Conservation (phyloP, 2,797 vertebrate genomes). For the Neosilurus mollespiculum region DNA sequence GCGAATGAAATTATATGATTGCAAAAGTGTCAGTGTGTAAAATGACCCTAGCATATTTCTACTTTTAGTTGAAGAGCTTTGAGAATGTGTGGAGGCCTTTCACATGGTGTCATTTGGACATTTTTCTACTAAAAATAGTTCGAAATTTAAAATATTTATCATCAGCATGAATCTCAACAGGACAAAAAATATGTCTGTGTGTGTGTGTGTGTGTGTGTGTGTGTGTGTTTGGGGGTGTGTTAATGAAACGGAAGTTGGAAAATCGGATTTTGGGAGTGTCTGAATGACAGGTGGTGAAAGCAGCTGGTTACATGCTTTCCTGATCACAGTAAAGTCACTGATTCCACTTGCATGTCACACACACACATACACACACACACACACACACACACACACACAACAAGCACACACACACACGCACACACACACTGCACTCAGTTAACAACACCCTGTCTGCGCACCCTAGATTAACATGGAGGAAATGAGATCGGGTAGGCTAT, state of each 20-base stretch:
- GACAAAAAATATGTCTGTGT: not conserved
- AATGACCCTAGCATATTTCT: not conserved
- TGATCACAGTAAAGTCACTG: not conserved
- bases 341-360: no score
- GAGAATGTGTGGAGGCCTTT: not conserved
- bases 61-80: not conserved
- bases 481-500: constrained; percentile 7
- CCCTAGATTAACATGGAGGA: constrained; percentile 8
- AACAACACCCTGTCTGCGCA: not conserved
- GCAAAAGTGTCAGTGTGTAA: not conserved
- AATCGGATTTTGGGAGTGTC: constrained; percentile 13
- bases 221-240: not conserved
- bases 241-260: constrained; percentile 11
- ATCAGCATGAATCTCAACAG: not conserved
- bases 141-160: not conserved
- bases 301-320: constrained; percentile 20
- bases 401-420: not conserved
- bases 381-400: constrained; percentile 16
- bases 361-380: not conserved
- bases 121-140: not conserved
- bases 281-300: constrained; percentile 24
- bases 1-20: not conserved
- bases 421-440: not conserved
- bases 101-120: not conserved
- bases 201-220: not conserved